Evolutionary conservation across 2,113 vertebrate genomes (phyloP).

Genomic region (Gallinago jamesoni): DNA sequence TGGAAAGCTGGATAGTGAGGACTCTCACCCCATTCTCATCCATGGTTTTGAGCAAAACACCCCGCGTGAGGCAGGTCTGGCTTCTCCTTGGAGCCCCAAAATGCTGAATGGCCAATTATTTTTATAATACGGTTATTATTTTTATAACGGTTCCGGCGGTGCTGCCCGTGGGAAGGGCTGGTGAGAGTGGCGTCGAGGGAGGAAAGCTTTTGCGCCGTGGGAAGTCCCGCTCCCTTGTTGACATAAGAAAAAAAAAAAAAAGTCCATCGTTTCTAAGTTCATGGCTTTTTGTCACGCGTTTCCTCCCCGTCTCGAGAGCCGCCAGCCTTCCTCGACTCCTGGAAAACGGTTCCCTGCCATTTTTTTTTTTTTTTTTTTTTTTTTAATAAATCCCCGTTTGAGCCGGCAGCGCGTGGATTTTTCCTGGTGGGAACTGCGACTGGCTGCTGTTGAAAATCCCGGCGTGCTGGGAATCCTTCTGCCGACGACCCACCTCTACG

Average conservation of each 20-base stretch:
- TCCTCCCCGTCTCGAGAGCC: neutral
- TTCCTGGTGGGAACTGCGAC: neutral
- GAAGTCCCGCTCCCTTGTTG: neutral
- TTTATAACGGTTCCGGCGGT: rapidly evolving
- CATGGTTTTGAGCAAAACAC: neutral
- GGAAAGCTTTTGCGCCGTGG: neutral
- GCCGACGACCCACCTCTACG: neutral
- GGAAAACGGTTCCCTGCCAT: neutral
- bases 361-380: neutral
- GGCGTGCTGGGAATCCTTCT: rapidly evolving
- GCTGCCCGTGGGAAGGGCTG: neutral
- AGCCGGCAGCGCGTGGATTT: rapidly evolving
- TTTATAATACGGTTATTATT: neutral
- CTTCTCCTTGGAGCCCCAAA: neutral
- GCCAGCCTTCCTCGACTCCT: neutral
- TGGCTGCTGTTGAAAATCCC: neutral
- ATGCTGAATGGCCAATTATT: rapidly evolving
- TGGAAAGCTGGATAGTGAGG: neutral
- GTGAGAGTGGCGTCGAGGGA: rapidly evolving
- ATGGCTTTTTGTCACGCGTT: neutral
- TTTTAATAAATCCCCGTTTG: neutral
- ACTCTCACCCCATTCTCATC: neutral
- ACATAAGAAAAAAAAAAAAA: neutral
- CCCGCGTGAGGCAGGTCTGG: neutral
- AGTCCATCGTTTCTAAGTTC: neutral